Percentiles rank a stretch among this genome's conserved stretches.
These are phyloP conservation scores for Amazona ochrocephala DNA, from an alignment of 2,797 vertebrate species.

Conservation along the genomic window DNA sequence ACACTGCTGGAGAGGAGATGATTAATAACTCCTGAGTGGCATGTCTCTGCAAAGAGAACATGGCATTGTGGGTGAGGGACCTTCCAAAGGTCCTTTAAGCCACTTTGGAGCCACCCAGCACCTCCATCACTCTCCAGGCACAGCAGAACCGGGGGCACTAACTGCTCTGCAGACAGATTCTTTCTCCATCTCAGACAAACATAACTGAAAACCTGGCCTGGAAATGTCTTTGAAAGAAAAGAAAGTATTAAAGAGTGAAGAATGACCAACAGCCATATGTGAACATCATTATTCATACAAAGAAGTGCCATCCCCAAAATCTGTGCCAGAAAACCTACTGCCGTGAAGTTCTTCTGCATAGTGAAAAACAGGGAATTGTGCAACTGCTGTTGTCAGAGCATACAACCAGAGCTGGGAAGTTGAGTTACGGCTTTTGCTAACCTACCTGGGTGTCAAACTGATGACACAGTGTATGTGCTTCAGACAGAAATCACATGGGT, in stretches of 20 bases:
- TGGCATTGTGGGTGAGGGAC: neutral
- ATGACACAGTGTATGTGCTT: neutral
- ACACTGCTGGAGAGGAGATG: neutral
- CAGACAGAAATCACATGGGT: neutral
- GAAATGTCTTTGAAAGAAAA: neutral
- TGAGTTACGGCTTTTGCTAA: neutral
- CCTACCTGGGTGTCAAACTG: neutral
- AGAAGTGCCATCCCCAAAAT: neutral
- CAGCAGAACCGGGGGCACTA: neutral
- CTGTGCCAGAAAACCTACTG: neutral
- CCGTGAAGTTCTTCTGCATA: neutral
- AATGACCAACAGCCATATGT: neutral
- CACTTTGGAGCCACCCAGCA: neutral
- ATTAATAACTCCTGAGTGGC: neutral
- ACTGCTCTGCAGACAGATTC: neutral
- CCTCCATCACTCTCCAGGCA: neutral
- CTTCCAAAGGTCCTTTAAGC: neutral
- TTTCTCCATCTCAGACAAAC: neutral
- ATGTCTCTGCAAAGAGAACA: neutral
- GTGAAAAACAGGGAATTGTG: constrained; percentile 19
- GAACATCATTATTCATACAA: neutral
- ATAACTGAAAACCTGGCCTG: neutral
- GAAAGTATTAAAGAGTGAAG: neutral
- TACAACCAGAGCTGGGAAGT: neutral
- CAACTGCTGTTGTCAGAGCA: neutral